These are phyloP conservation scores for Glyphotaelius pellucidus DNA, from an alignment of 2,888 invertebrate species.

Conservation along the genomic window DNA sequence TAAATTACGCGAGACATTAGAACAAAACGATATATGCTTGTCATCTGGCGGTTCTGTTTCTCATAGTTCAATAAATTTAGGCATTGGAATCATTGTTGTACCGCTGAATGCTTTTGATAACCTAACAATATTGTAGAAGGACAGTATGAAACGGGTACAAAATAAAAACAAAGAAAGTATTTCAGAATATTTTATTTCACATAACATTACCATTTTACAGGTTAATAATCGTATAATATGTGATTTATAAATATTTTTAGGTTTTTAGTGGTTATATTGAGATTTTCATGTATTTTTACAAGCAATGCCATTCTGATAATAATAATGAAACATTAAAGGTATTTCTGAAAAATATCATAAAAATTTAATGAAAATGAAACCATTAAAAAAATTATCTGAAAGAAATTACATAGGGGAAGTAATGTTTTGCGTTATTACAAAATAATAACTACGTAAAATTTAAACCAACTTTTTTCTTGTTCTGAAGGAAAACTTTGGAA, in stretches of 20 bases:
- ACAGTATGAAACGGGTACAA: background rate
- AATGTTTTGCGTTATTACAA: background rate
- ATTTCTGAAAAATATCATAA: background rate
- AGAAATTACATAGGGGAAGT: too few species aligned
- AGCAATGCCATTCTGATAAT: background rate
- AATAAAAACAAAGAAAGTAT: conserved; percentile 18
- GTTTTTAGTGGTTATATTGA: background rate
- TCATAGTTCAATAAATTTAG: too few species aligned
- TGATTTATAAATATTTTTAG: background rate
- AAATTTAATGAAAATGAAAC: background rate
- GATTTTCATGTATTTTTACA: background rate
- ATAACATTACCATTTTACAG: conserved; percentile 52
- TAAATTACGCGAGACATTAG: background rate
- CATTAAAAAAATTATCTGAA: too few species aligned
- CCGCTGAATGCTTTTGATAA: too few species aligned
- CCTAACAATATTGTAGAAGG: background rate
- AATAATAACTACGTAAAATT: background rate
- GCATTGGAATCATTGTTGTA: background rate
- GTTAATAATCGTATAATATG: conserved; percentile 26
- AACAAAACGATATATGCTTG: background rate
- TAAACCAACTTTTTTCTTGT: background rate
- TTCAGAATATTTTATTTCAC: conserved; percentile 51
- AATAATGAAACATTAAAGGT: background rate
- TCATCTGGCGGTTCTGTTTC: background rate
- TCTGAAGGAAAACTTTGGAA: background rate